phyloP scores from a whole-genome alignment of 2,888 invertebrate genomes.

The Apamea epomidion region DNA sequence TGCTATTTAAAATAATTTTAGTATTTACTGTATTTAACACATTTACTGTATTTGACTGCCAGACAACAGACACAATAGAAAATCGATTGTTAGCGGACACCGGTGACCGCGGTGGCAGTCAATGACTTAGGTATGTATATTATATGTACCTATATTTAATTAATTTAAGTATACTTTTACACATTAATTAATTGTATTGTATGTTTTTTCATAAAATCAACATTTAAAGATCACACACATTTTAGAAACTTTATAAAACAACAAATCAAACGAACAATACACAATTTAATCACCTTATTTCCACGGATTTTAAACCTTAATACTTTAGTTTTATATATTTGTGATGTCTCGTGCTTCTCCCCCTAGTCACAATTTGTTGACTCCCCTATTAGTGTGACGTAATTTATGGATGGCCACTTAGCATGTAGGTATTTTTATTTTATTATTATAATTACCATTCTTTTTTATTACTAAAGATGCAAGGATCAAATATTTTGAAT shows the following conservation, averaged over 20 bases:
- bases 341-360: too few species aligned
- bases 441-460: constrained; percentile 5
- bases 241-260: background rate
- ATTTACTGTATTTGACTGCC: too few species aligned
- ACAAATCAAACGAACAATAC: background rate
- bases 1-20: background rate
- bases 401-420: background rate
- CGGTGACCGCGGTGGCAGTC: too few species aligned
- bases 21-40: too few species aligned
- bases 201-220: background rate
- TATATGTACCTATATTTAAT: too few species aligned
- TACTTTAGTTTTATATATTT: background rate
- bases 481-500: constrained; percentile 11
- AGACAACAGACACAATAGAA: too few species aligned
- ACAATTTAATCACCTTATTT: background rate
- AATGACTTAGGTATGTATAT: too few species aligned
- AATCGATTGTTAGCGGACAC: too few species aligned
- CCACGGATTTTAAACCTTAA: background rate
- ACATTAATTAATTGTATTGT: too few species aligned
- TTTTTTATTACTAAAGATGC: constrained; percentile 4
- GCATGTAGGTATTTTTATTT: constrained; percentile 8
- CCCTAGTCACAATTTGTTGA: background rate
- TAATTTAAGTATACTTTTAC: background rate
- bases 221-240: too few species aligned
- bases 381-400: background rate